Conservation (phyloP, 2,797 vertebrate species). For the Thamnophis elegans region DNA sequence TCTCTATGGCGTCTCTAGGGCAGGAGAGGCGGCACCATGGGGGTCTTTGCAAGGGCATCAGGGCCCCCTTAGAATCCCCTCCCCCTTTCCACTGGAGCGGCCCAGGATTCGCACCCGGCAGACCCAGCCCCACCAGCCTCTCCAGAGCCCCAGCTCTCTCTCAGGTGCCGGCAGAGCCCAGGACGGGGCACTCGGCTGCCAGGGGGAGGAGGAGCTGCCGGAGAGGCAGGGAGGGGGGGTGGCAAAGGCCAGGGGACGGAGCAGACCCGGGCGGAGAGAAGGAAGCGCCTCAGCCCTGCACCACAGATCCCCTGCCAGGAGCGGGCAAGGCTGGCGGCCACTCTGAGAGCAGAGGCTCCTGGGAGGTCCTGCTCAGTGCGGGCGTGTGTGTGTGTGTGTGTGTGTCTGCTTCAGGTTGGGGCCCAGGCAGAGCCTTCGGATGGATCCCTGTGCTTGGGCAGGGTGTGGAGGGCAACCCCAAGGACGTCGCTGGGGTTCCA, state of each 20-base stretch:
- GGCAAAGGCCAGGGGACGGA: neutral
- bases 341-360: neutral
- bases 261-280: neutral
- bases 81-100: neutral
- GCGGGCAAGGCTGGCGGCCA: too few species aligned
- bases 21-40: neutral
- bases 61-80: neutral
- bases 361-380: neutral
- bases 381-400: too few species aligned
- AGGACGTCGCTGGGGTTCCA: neutral
- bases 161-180: neutral
- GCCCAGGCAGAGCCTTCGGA: neutral
- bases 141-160: neutral
- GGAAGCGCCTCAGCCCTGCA: neutral
- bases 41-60: neutral
- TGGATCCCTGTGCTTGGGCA: neutral
- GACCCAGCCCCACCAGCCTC: neutral
- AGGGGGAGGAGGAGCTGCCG: too few species aligned
- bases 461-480: neutral
- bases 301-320: too few species aligned
- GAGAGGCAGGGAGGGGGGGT: neutral
- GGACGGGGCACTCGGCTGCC: neutral
- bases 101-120: neutral
- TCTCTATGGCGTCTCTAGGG: constrained; percentile 89
- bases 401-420: neutral